These are phyloP conservation scores for Zoanthus solanderi DNA, from an alignment of 92 coral and sea anemone genomes.

Conservation along the genomic window DNA sequence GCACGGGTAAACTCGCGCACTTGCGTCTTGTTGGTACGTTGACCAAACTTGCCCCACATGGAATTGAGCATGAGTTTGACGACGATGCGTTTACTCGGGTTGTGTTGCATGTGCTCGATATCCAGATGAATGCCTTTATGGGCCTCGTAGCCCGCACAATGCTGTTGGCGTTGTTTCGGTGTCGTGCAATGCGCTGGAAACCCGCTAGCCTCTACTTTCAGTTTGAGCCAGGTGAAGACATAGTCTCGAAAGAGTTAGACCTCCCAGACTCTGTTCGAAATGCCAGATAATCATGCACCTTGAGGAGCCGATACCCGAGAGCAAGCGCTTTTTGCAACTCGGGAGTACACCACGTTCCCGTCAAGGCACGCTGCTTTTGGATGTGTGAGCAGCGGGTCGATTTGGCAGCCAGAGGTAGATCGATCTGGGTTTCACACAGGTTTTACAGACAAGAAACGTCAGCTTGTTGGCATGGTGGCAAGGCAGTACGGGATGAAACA, in stretches of 20 bases:
- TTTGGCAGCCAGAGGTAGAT: not conserved
- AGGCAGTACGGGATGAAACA: not conserved
- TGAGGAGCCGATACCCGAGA: slow-evolving; percentile 29
- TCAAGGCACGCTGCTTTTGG: slow-evolving; percentile 23
- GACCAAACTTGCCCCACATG: no score
- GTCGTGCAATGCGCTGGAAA: slow-evolving; percentile 16
- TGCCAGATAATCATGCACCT: slow-evolving; percentile 45
- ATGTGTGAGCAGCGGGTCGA: slow-evolving; percentile 26
- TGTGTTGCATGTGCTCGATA: no score
- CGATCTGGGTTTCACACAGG: not conserved
- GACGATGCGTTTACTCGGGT: no score
- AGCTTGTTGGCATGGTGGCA: not conserved
- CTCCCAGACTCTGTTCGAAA: not conserved
- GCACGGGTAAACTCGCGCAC: not conserved
- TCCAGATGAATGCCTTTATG: slow-evolving; percentile 22
- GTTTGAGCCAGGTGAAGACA: slow-evolving; percentile 43
- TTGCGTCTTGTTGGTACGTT: slow-evolving; percentile 2
- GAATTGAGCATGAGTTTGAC: no score
- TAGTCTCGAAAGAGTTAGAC: slow-evolving; percentile 29
- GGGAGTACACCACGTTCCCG: not conserved
- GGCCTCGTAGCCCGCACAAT: no score
- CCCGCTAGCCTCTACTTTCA: slow-evolving; percentile 48
- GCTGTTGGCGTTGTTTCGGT: not conserved
- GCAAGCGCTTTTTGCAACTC: no score
- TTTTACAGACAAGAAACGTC: not conserved